Evolutionary conservation across 2,888 invertebrate species (phyloP).

Genomic region (Pollenia amentaria): DNA sequence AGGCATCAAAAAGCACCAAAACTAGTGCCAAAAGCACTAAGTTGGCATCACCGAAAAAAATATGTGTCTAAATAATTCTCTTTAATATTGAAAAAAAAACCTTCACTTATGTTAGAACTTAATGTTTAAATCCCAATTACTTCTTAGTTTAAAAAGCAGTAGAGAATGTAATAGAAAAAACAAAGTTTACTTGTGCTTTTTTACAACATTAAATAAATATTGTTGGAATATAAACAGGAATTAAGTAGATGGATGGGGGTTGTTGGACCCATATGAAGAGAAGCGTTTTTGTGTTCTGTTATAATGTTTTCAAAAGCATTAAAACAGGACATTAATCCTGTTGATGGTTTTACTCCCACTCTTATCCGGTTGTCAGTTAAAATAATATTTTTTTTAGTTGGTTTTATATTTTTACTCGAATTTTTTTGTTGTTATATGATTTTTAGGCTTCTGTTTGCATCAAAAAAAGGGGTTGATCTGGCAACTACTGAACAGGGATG

Average conservation of each 20-base stretch:
- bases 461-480: constrained; percentile 41
- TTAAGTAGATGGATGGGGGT: not conserved
- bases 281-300: constrained; percentile 28
- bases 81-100: constrained; percentile 26
- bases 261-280: not conserved
- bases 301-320: constrained; percentile 52
- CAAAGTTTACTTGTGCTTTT: constrained; percentile 46
- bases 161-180: constrained; percentile 3
- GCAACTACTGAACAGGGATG: constrained; percentile 30
- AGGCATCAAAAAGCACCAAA: no score
- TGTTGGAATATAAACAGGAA: constrained; percentile 11
- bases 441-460: not conserved
- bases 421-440: not conserved
- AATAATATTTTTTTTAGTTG: not conserved
- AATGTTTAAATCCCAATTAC: constrained; percentile 60
- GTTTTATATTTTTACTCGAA: not conserved
- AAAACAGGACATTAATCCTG: constrained; percentile 72
- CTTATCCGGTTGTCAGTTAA: not conserved
- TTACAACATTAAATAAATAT: constrained; percentile 47
- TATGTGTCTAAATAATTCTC: constrained; percentile 23
- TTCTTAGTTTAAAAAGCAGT: constrained; percentile 52
- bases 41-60: no score
- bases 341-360: constrained; percentile 58
- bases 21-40: no score
- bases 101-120: constrained; percentile 45